A percentile compares a stretch with the other conserved stretches of the same genome.
phyloP scores from a whole-genome alignment of 2,113 vertebrate genomes.

The Struthidea cinerea region DNA sequence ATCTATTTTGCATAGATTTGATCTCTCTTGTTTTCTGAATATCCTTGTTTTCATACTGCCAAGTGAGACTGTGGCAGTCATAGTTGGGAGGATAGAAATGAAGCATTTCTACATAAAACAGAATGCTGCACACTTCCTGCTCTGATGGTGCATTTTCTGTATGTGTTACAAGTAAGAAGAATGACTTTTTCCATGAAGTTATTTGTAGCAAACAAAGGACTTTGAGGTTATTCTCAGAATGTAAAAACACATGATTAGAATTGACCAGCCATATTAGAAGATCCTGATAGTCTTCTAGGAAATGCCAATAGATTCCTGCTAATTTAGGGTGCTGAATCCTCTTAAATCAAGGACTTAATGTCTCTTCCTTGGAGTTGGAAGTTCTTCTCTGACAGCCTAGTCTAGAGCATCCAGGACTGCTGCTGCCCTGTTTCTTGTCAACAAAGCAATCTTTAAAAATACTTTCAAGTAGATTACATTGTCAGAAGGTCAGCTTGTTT shows the following conservation, averaged over 20 bases:
- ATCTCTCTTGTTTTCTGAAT: not conserved
- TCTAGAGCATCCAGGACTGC: not conserved
- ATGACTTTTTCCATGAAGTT: not conserved
- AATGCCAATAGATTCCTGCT: not conserved
- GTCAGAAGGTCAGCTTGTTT: not conserved
- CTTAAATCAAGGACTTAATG: not conserved
- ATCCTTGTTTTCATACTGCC: not conserved
- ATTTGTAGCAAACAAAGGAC: not conserved
- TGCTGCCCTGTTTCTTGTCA: not conserved
- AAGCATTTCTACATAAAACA: not conserved
- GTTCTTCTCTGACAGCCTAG: not conserved
- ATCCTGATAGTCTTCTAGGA: not conserved
- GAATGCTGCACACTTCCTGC: not conserved
- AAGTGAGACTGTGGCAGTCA: not conserved
- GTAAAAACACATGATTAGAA: not conserved
- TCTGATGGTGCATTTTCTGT: not conserved
- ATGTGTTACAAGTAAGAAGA: not conserved
- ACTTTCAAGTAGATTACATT: not conserved
- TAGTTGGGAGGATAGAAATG: not conserved
- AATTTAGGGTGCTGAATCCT: not conserved
- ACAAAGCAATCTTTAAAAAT: not conserved
- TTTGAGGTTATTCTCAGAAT: not conserved
- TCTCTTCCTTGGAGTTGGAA: not conserved
- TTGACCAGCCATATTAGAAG: not conserved
- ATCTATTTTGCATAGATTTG: not conserved